phyloP scores from a whole-genome alignment of 2,797 vertebrate genomes.

The Myoxocephalus aenaeus region DNA sequence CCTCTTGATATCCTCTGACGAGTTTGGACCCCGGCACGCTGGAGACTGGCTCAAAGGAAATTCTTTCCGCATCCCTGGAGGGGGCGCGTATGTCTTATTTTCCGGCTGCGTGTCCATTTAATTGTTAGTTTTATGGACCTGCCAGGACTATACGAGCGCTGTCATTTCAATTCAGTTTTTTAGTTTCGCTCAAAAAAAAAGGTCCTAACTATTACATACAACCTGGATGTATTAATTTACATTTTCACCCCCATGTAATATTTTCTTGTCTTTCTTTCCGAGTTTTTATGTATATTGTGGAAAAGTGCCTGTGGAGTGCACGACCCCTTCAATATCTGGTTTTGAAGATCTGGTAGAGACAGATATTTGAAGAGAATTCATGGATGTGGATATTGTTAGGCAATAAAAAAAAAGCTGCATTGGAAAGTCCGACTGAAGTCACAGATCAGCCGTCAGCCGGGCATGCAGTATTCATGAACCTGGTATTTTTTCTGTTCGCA shows the following conservation, averaged over 20 bases:
- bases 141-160: not conserved
- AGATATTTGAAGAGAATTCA: slow-evolving; percentile 2
- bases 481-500: slow-evolving; percentile 45
- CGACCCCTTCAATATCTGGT: not conserved
- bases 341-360: slow-evolving; percentile 25
- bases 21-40: slow-evolving; percentile 62
- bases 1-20: slow-evolving; percentile 70
- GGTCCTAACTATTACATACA: not conserved
- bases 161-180: not conserved
- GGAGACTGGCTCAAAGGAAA: slow-evolving; percentile 63
- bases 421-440: slow-evolving; percentile 12
- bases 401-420: slow-evolving; percentile 14
- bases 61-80: slow-evolving; percentile 75
- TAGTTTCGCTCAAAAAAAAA: slow-evolving; percentile 1
- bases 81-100: slow-evolving; percentile 76
- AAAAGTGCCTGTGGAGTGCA: not conserved
- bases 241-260: not conserved
- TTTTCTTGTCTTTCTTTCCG: not conserved
- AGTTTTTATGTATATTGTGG: not conserved
- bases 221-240: not conserved
- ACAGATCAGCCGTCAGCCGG: slow-evolving; percentile 26
- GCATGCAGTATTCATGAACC: slow-evolving; percentile 41
- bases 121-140: slow-evolving; percentile 27
- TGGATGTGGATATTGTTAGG: slow-evolving; percentile 6
- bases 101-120: slow-evolving; percentile 53